Evolutionary conservation across 1,140 invertebrate genomes (phyloP).

Genomic region (Orussus abietinus): DNA sequence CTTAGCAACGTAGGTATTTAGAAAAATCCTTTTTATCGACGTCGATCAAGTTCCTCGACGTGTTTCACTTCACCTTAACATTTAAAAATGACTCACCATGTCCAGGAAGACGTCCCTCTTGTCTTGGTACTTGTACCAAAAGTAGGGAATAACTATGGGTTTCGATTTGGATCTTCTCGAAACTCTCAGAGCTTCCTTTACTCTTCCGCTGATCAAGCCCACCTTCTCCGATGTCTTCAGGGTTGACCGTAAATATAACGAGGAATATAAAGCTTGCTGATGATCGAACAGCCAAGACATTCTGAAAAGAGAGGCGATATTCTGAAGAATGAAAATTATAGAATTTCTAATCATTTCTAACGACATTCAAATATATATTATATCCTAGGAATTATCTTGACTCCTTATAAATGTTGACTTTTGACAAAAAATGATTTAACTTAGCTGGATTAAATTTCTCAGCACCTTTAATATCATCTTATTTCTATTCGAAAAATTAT

Average conservation of each 20-base stretch:
- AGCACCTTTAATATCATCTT: no score
- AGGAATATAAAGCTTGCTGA: constrained; percentile 61
- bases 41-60: no score
- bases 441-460: no score
- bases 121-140: constrained; percentile 69
- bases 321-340: background rate
- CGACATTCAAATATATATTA: no score
- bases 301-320: constrained; percentile 47
- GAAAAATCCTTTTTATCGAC: no score
- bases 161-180: constrained; percentile 31
- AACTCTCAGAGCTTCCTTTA: constrained; percentile 61
- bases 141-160: constrained; percentile 59
- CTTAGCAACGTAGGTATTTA: no score
- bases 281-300: constrained; percentile 65
- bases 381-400: no score
- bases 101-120: constrained; percentile 53
- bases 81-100: constrained; percentile 47
- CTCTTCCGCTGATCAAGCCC: constrained; percentile 59
- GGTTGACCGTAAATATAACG: constrained; percentile 61
- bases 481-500: no score
- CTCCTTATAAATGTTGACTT: no score
- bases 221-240: constrained; percentile 50
- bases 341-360: no score
- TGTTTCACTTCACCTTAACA: no score
- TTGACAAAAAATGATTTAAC: no score